Evolutionary conservation across 2,888 invertebrate genomes (phyloP).

Genomic region (Cantharis lateralis): DNA sequence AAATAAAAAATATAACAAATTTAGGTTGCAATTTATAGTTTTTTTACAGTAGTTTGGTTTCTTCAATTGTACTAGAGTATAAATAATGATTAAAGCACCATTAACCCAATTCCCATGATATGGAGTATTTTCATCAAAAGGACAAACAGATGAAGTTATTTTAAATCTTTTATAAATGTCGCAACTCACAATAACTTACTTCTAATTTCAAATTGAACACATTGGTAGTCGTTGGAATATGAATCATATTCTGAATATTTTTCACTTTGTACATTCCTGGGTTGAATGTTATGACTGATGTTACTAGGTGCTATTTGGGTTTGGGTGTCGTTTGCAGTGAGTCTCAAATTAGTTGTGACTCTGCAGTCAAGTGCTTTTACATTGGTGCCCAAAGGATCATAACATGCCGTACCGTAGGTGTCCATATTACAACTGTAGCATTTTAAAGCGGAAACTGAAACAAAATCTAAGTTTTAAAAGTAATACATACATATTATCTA

Average conservation of each 20-base stretch:
- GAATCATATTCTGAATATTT: not conserved
- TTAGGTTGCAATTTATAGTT: not conserved
- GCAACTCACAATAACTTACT: conserved; percentile 5
- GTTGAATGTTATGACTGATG: not conserved
- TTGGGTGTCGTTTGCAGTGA: not conserved
- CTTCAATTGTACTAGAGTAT: not conserved
- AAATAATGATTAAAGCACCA: not conserved
- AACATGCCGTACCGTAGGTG: conserved; percentile 6
- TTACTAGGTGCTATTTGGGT: not conserved
- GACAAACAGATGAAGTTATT: too few relatives aligned
- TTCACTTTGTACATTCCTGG: not conserved
- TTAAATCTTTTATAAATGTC: not conserved
- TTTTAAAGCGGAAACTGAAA: conserved; percentile 6
- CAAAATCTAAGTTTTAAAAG: not conserved
- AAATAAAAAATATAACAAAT: not conserved
- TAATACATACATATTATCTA: too few relatives aligned
- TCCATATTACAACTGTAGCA: conserved; percentile 9
- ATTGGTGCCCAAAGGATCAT: conserved; percentile 4
- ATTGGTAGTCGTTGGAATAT: conserved; percentile 6
- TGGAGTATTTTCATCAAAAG: not conserved
- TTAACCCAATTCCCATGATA: not conserved
- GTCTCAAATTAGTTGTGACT: not conserved
- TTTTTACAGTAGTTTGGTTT: not conserved
- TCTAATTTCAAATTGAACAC: conserved; percentile 3
- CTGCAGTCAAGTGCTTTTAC: not conserved